Conservation (phyloP, 1,140 invertebrate genomes). For the Panagrolaimus sp. region DNA sequence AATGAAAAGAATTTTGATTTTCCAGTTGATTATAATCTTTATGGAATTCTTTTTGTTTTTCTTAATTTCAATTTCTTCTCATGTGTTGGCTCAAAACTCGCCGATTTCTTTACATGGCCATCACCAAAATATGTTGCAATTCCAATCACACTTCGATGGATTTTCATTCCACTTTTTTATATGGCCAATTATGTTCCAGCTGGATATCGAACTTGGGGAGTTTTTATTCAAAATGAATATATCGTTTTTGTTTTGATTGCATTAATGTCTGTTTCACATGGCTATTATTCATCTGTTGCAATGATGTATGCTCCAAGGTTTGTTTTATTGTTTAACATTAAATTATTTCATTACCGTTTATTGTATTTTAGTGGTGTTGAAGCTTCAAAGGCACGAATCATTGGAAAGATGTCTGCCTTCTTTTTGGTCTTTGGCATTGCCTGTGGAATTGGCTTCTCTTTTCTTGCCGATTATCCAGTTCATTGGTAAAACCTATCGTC, state of each 20-base stretch:
- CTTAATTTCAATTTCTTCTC: constrained; percentile 87
- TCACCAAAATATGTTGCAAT: constrained; percentile 73
- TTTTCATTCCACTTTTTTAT: constrained; percentile 83
- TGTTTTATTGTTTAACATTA: background rate
- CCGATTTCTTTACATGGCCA: constrained; percentile 68
- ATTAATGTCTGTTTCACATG: constrained; percentile 76
- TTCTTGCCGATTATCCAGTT: background rate
- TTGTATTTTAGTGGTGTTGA: constrained; percentile 61
- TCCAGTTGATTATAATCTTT: constrained; percentile 65
- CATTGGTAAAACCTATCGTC: background rate
- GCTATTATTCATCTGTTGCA: constrained; percentile 81
- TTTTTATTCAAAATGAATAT: constrained; percentile 77
- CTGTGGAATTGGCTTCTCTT: constrained; percentile 3
- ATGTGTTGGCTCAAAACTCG: constrained; percentile 80
- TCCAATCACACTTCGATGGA: constrained; percentile 72
- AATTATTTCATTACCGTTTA: constrained; percentile 3
- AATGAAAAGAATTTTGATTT: constrained; percentile 30
- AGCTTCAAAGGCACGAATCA: constrained; percentile 69
- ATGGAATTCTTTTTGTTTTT: constrained; percentile 76
- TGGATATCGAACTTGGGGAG: constrained; percentile 66
- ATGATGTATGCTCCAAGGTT: constrained; percentile 89
- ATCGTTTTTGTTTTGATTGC: constrained; percentile 73
- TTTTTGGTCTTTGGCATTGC: constrained; percentile 37
- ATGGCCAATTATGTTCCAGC: constrained; percentile 76
- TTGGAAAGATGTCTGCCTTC: constrained; percentile 68